Evolutionary conservation across 2,888 invertebrate species (phyloP), one percentile per base, ranked within the genome.

Genomic region (Xestia ashworthii): DNA sequence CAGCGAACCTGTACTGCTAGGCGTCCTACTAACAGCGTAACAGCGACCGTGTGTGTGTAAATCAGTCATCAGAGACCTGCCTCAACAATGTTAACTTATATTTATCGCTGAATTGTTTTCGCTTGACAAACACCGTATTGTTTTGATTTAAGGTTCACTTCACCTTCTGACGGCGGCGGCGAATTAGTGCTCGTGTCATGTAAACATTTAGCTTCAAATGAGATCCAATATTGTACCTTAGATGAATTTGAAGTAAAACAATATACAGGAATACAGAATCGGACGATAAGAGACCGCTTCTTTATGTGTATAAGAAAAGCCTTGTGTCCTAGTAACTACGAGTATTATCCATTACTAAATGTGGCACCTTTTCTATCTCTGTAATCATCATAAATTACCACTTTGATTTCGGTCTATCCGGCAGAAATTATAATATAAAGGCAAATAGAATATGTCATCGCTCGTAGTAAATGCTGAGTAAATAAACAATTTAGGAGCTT

Each of bases 61-160:
- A 74, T 80, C 46, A 62, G 73, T 55, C 60, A 55, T 22, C 25
- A 41, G 22, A 55, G 60, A 76, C 87, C 84, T 84, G 76, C 80
- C 84, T 74, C 81, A 84, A 84, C 53, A 44, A 16, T 55, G 83
- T 86, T 50, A 58, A n/a, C 69, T 58, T 58, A 72, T 80, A 73
- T 76, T 76, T 76, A 87, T 84, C 41, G 76, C 53, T 74, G 64
- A 74, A 68, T 76, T 72, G 83, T 86, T 82, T 82, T 74, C 64
- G 60, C 46, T 53, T 16, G 44, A 73, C 41, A 76, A 81, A 82
- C 44, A 71, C 16, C 41, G 60, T 67, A 72, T 64, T 76, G 82
- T 83, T 85, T 71, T 83, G 74, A 74, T 78, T 78, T 66, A 66
- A 66, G 67, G 72, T 78, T 83, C 71, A 73, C 16, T 69, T 69